These are phyloP conservation scores for Habrosyne pyritoides DNA, from an alignment of 2,888 invertebrate species.

Conservation along the genomic window DNA sequence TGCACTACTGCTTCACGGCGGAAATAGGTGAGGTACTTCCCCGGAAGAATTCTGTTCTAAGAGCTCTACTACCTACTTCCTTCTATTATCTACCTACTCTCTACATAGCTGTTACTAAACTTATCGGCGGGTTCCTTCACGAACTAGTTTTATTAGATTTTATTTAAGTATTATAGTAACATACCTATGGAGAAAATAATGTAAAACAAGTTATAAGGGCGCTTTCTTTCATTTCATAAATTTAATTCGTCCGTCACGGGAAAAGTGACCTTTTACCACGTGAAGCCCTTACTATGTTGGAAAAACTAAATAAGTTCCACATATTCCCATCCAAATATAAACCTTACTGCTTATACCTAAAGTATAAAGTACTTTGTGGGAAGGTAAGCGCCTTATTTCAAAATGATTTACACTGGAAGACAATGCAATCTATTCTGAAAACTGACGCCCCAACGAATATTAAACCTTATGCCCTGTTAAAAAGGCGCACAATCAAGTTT, in stretches of 20 bases:
- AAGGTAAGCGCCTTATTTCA: conserved; percentile 56
- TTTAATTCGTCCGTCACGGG: conserved; percentile 64
- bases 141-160: no score
- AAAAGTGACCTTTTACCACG: conserved; percentile 71
- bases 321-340: conserved; percentile 25
- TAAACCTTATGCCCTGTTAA: conserved; percentile 17
- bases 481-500: conserved; percentile 39
- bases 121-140: no score
- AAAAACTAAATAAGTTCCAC: conserved; percentile 32
- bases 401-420: conserved; percentile 75
- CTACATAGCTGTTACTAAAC: no score
- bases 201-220: no score
- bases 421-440: conserved; percentile 78
- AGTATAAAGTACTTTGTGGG: conserved; percentile 39
- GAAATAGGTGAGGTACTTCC: no score
- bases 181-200: no score
- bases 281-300: conserved; percentile 39
- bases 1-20: no score
- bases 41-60: no score
- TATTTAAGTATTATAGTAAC: no score
- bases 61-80: no score
- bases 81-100: no score
- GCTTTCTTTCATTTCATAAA: conserved; percentile 41
- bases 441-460: conserved; percentile 24
- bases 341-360: conserved; percentile 32